Percentiles rank a stretch among this genome's conserved stretches.
These are phyloP conservation scores for Eilema depressum DNA, from an alignment of 2,888 invertebrate species.

Conservation along the genomic window DNA sequence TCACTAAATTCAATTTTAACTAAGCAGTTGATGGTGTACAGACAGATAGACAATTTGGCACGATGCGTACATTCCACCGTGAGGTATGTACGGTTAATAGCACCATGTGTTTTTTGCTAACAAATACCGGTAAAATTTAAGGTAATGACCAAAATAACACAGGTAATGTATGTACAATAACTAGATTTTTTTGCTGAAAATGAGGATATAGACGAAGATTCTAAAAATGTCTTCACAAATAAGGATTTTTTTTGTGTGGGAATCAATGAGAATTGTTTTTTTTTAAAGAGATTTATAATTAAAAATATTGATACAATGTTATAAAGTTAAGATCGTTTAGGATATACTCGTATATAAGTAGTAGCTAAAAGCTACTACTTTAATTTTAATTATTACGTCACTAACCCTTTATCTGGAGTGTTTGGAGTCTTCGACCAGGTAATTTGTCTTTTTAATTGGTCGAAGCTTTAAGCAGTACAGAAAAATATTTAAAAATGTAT, in stretches of 20 bases:
- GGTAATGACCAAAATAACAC: slow-evolving; percentile 69
- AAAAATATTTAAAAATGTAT: neutral
- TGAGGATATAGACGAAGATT: slow-evolving; percentile 19
- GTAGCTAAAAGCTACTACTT: neutral
- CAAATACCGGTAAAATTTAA: slow-evolving; percentile 64
- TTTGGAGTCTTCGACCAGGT: no score
- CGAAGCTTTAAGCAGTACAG: no score
- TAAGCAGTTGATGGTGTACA: slow-evolving; percentile 64
- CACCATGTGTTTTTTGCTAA: slow-evolving; percentile 65
- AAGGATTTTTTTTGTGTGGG: no score
- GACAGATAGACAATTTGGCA: slow-evolving; percentile 77
- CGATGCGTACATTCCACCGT: slow-evolving; percentile 73
- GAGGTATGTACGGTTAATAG: slow-evolving; percentile 67
- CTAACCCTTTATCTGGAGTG: no score
- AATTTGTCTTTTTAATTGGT: no score
- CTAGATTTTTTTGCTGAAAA: slow-evolving; percentile 24
- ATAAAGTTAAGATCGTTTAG: neutral
- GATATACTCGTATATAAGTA: no score
- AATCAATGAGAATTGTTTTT: neutral
- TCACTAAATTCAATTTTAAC: slow-evolving; percentile 63
- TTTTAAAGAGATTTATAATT: neutral
- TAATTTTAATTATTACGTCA: neutral
- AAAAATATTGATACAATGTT: neutral
- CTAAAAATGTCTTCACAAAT: slow-evolving; percentile 26
- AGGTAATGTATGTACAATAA: slow-evolving; percentile 47